Base-by-base conservation (phyloP, 2,888 invertebrate genomes). In the Tipula helvola region DNA sequence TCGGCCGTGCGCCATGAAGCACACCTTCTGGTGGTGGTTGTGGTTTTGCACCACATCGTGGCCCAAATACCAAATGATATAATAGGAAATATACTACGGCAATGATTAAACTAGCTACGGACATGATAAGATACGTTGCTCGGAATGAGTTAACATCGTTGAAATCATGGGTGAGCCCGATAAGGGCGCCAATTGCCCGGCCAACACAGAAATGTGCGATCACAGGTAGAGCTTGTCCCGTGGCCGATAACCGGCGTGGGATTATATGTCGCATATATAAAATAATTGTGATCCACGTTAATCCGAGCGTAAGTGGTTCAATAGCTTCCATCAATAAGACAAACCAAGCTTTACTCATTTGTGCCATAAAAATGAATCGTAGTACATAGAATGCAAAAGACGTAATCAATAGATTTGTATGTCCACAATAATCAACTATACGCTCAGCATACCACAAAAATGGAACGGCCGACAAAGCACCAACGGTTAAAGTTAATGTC, bases 351-450 rank as follows among this genome's bases (percentile, higher is more conserved):
- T 93, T 92, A 39, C 92, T 92, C 88, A 93, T 92, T 89, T 92
- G 92, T 10, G 93, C 93, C 86, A 95, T 90, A 87, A 94, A 95
- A 89, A 94, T 94, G 89, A 95, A 96, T 86, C 96, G 93, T 87
- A 96, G 92, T 88, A 96, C 96, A 90, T 96, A 97, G 89, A 96
- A 93, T 8, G 95, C 94, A 90, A 97, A 96, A n/a, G 96, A 96
- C 87, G 94, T 93, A 89, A 97, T 96, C 89, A 97, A 94, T 87
- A 97, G 93, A 90, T 97, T 96, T 88, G 96, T 96, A 90, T 95
- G 95, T 0, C 95, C 95, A 88, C 97, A 95, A 90, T 95, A 96
- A 91, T 97, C 96, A 47, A 97, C 96, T 47, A 97, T 93, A 88
- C 94, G 94, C 89, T 97, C 97, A 2, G 97, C 96, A 91, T 95